Evolutionary conservation across 2,888 invertebrate species (phyloP), one percentile per base, ranked within the genome.

Genomic region (Drosophila quinaria): DNA sequence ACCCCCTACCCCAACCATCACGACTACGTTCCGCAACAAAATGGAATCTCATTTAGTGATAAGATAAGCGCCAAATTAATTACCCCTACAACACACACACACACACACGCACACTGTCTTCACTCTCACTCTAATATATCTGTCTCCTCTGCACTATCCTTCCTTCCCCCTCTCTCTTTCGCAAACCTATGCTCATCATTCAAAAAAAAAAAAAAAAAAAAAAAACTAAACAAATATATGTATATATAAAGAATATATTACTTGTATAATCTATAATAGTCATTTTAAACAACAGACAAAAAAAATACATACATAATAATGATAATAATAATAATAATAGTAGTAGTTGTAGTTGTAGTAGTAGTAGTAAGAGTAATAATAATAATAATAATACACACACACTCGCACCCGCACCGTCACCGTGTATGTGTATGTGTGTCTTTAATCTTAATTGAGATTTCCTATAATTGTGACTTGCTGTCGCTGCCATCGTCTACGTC

Each of bases 1-100:
- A 17, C 41, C 4, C 3, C 4, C 6, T 19, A 4, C 13, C 42
- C 3, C 11, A 2, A 11, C 19, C 19, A 4, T 4, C 19, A 1
- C 19, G 11, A 5, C 42, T 19, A 8, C 35, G 19, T 50, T 25
- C 22, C 50, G 52, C 25, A 11, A 35, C 46, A 58, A 35, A 58
- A 58, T 59, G 75, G 69, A 76, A 76, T 77, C 70, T 76, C 78
- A 66, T 61, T 51, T 44, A 41, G 66, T 62, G 83, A 87, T 87
- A 87, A 86, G 83, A 87, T 83, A 86, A 86, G 67, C 69, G 46
- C 52, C 84, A 83, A 83, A 83, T 83, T 83, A 83, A 83, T 83
- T 87, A 83, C 70, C 70, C 54, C 35, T 74, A 42, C 70, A 46
- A n/a, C 3, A 22, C 22, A 22, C 22, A 22, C 22, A 22, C 22